Evolutionary conservation across 2,888 invertebrate species (phyloP), one percentile per base, ranked within the genome.

Genomic region (Anaspis maculata): DNA sequence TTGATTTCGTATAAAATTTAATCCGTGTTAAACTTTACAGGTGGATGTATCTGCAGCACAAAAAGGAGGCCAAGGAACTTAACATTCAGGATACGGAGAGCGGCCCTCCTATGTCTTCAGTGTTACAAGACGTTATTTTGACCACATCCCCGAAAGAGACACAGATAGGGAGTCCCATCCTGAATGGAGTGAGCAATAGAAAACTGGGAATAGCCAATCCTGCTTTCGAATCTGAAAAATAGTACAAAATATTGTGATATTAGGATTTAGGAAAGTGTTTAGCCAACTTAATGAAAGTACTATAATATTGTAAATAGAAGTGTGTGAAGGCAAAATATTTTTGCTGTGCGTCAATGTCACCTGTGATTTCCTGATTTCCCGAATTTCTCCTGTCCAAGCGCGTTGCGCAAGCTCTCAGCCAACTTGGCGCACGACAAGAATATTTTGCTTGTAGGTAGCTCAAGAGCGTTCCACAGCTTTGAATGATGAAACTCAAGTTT

Each of bases 21-120:
- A 35, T 23, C 31, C 38, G 21, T 25, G 37, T 14, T 5, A 32
- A 36, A n/a, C 24, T 34, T 70, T 69, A 30, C 61, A 81, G 81
- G 34, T 82, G 81, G 81, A 68, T 82, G 61, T 81, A 81, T 59
- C 63, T 73, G 44, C 78, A 78, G 30, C 77, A 79, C 51, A 75
- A 74, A 50, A 74, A 73, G 51, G 74, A 79, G 46, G 61, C 54
- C 43, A 54, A 42, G 38, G 50, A 30, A 48, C 19, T 28, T 14
- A 34, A 34, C 11, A 3, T 11, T 10, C 21, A 27, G 11, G 37
- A 44, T 49, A 33, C 56, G 50, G 30, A 48, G 49, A 15, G 54
- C 59, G 53, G 40, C 42, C 21, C 67, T 34, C 67, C 67, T 6
- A 9, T 6, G 9, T 19, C 5, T 50, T 70, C 69, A 0, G 69